Percentiles rank a stretch among this genome's conserved stretches.
Conservation (phyloP, 2,888 invertebrate species). For the Gryllus longicercus region DNA sequence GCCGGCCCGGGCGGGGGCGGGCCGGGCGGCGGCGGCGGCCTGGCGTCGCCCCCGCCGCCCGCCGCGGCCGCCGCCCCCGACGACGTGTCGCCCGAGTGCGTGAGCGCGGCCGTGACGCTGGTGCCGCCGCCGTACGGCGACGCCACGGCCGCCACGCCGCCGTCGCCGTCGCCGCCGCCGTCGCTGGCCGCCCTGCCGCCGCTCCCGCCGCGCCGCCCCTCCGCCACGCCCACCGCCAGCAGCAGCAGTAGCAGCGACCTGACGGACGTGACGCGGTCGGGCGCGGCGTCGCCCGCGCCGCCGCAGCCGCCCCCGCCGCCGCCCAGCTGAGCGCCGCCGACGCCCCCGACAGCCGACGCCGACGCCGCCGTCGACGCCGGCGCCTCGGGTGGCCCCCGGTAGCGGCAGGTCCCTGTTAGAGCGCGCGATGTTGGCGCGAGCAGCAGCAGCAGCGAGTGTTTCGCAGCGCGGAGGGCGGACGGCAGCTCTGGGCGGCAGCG, state of each 20-base stretch:
- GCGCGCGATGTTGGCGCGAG: background rate
- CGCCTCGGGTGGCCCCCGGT: background rate
- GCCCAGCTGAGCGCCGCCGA: background rate
- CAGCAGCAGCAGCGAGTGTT: background rate
- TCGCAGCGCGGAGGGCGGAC: no score
- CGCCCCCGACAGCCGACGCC: background rate
- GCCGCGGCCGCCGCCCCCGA: constrained; percentile 31
- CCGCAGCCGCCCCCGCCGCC: background rate
- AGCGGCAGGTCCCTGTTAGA: background rate
- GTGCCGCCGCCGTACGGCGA: constrained; percentile 41
- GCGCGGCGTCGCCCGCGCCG: background rate
- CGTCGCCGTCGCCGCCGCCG: background rate
- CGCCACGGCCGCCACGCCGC: constrained; percentile 20
- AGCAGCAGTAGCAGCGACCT: constrained; percentile 17
- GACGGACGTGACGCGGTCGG: constrained; percentile 3
- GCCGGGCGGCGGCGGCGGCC: no score
- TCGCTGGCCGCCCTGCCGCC: background rate
- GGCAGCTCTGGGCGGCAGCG: background rate
- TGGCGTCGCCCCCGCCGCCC: constrained; percentile 17
- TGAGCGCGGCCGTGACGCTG: constrained; percentile 40
- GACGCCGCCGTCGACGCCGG: background rate
- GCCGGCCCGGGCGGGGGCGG: constrained; percentile 4
- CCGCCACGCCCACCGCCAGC: background rate
- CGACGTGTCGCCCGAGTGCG: constrained; percentile 40
- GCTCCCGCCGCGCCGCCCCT: background rate